Percentiles rank a stretch among this genome's conserved stretches.
Evolutionary conservation across 2,113 vertebrate species (phyloP).

Genomic region (Pterocles burchelli): DNA sequence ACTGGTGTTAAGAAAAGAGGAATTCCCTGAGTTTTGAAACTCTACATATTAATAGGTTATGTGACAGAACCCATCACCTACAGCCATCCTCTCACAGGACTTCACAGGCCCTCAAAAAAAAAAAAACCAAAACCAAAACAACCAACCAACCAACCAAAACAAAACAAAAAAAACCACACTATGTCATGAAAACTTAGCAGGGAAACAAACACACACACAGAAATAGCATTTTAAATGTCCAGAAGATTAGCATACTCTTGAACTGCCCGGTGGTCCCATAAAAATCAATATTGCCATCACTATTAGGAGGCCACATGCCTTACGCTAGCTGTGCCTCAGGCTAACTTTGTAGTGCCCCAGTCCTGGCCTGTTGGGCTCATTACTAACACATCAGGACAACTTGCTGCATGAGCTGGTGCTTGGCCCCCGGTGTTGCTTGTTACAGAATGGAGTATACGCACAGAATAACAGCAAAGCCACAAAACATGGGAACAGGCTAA

Average conservation of each 20-base stretch:
- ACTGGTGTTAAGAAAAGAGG: neutral
- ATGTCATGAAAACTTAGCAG: neutral
- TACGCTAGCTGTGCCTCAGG: accelerated
- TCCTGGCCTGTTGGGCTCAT: neutral
- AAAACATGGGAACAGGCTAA: neutral
- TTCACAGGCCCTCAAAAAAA: neutral
- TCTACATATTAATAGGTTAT: neutral
- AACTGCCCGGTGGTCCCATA: neutral
- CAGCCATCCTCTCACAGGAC: neutral
- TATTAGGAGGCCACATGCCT: neutral
- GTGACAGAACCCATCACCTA: neutral
- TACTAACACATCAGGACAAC: neutral
- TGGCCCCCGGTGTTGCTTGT: neutral
- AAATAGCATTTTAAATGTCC: neutral
- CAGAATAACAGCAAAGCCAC: neutral
- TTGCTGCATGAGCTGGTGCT: neutral
- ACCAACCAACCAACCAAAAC: too few relatives aligned
- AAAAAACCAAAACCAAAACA: neutral
- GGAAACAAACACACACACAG: neutral
- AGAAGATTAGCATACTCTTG: neutral
- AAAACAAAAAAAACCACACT: neutral
- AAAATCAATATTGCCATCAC: neutral
- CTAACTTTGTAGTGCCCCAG: accelerated
- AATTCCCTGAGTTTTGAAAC: neutral
- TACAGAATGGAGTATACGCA: too few relatives aligned